phyloP scores from a whole-genome alignment of 1,140 invertebrate genomes.

The Caenorhabditis brenneri region DNA sequence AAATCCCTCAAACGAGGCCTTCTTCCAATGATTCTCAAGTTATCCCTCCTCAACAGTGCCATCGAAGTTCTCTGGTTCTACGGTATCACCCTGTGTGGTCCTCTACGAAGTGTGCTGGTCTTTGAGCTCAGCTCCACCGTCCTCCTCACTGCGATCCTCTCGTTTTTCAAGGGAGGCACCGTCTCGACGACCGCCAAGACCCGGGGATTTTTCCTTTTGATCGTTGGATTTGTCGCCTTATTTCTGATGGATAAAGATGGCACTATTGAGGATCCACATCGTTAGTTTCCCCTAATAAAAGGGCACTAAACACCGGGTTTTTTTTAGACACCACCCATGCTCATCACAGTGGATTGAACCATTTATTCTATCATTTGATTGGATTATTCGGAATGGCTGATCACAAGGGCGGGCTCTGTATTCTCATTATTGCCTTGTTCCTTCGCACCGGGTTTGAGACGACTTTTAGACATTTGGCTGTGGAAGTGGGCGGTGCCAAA shows the following conservation, averaged over 20 bases:
- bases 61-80: conserved; percentile 73
- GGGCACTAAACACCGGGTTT: not conserved
- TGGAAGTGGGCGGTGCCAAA: conserved; percentile 74
- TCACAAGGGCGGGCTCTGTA: conserved; percentile 74
- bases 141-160: conserved; percentile 71
- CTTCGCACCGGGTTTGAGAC: conserved; percentile 67
- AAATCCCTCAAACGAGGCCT: conserved; percentile 72
- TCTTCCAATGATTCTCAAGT: conserved; percentile 66
- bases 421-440: conserved; percentile 72
- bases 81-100: conserved; percentile 73
- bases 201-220: conserved; percentile 72
- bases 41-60: conserved; percentile 72
- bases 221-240: conserved; percentile 72
- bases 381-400: conserved; percentile 73
- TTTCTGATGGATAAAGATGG: conserved; percentile 74
- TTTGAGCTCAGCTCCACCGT: conserved; percentile 74
- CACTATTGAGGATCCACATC: conserved; percentile 63
- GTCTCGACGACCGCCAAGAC: conserved; percentile 71
- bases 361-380: conserved; percentile 73
- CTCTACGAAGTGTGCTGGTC: conserved; percentile 70
- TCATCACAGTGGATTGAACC: conserved; percentile 72
- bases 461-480: conserved; percentile 73
- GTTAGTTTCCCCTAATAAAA: conserved; percentile 49
- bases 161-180: conserved; percentile 33
- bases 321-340: conserved; percentile 64